phyloP scores from a whole-genome alignment of 2,797 vertebrate genomes.

The Phylloscopus collybita region DNA sequence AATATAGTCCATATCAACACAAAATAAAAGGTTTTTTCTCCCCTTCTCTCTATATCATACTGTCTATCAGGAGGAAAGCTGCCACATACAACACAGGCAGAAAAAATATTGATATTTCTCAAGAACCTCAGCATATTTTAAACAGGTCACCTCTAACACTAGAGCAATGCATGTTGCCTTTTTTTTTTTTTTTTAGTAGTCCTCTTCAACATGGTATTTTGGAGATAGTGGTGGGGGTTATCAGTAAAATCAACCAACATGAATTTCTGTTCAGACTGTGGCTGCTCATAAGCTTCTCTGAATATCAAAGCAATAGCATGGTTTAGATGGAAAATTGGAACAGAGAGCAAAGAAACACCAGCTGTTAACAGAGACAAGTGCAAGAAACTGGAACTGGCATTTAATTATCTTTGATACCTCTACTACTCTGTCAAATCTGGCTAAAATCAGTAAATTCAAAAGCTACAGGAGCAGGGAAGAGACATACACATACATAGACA shows the following conservation, averaged over 20 bases:
- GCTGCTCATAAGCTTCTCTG: not conserved
- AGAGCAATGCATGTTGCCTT: not conserved
- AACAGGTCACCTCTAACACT: not conserved
- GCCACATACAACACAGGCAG: not conserved
- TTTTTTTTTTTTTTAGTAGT: not conserved
- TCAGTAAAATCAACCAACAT: not conserved
- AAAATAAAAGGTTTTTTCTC: not conserved
- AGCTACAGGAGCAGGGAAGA: not conserved
- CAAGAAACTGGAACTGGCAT: constrained; percentile 27
- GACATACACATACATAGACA: not conserved
- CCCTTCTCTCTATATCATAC: not conserved
- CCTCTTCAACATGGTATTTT: not conserved
- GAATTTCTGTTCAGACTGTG: not conserved
- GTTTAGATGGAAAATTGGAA: not conserved
- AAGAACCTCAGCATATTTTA: not conserved
- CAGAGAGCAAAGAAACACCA: not conserved
- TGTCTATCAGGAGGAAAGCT: not conserved
- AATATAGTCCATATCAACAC: not conserved
- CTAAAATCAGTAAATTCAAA: constrained; percentile 13
- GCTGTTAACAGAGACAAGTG: constrained; percentile 6
- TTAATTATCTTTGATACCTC: constrained; percentile 41
- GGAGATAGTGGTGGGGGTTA: not conserved
- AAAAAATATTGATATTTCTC: not conserved
- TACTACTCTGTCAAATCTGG: not conserved
- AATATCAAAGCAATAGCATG: not conserved